Percentiles rank a stretch among this genome's conserved stretches.
Conservation (phyloP, 2,888 invertebrate species). For the Chironomus riparius region DNA sequence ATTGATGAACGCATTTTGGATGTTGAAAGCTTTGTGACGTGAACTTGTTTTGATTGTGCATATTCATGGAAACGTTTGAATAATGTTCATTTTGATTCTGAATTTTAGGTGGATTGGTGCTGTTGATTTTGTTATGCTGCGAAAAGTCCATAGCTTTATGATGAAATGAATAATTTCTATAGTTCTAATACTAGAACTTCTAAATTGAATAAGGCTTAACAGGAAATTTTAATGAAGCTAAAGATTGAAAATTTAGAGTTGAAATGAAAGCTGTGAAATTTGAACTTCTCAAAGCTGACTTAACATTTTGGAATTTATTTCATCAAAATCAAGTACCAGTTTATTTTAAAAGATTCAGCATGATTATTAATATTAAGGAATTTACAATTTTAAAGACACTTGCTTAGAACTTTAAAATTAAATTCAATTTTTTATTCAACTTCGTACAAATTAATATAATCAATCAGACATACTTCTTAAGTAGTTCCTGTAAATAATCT, state of each 20-base stretch:
- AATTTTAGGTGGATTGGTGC: background rate
- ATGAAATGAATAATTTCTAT: background rate
- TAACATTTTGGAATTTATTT: no score
- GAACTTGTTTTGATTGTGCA: background rate
- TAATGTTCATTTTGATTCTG: background rate
- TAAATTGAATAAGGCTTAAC: background rate
- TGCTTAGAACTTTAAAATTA: no score
- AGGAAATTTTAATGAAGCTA: background rate
- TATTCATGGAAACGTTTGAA: background rate
- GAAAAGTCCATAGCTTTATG: background rate
- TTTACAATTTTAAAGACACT: no score
- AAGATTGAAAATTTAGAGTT: background rate
- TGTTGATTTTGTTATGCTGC: background rate
- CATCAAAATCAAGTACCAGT: no score
- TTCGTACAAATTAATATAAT: no score
- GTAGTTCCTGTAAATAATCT: background rate
- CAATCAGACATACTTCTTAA: background rate
- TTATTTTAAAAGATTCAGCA: no score
- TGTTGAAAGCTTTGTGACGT: background rate
- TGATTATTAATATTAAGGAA: no score
- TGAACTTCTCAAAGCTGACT: background rate
- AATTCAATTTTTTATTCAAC: no score
- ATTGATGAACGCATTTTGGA: background rate
- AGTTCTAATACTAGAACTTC: background rate
- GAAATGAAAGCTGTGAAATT: no score